These are phyloP conservation scores for Drosophila ezoana DNA, from an alignment of 2,888 invertebrate species.

Conservation along the genomic window DNA sequence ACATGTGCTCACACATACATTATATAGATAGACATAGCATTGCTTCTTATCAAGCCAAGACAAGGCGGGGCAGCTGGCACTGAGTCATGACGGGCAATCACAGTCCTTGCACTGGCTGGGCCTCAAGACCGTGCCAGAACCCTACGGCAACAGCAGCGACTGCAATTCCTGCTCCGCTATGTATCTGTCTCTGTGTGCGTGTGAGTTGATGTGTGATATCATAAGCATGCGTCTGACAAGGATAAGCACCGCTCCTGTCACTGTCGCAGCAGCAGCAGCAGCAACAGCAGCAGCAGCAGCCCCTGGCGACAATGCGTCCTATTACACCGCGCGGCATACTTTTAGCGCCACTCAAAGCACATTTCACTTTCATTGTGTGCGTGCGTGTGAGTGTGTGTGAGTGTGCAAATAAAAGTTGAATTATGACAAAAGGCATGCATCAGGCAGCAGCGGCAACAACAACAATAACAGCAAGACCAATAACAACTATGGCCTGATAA, in stretches of 20 bases:
- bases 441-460: slow-evolving; percentile 36
- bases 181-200: slow-evolving; percentile 24
- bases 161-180: slow-evolving; percentile 29
- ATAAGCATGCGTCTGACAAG: slow-evolving; percentile 76
- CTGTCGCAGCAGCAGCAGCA: slow-evolving; percentile 53
- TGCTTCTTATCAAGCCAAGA: slow-evolving; percentile 51
- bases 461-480: slow-evolving; percentile 7
- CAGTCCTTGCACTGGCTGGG: slow-evolving; percentile 21
- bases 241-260: slow-evolving; percentile 76
- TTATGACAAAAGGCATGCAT: slow-evolving; percentile 72
- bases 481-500: slow-evolving; percentile 64
- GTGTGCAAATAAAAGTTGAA: slow-evolving; percentile 72
- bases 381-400: slow-evolving; percentile 34
- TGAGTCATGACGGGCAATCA: slow-evolving; percentile 40
- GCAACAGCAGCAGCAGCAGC: not conserved
- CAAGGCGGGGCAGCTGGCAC: slow-evolving; percentile 17
- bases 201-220: slow-evolving; percentile 64
- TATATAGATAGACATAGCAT: slow-evolving; percentile 41
- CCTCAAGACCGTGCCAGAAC: slow-evolving; percentile 28
- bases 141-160: slow-evolving; percentile 17
- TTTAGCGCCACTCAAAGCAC: slow-evolving; percentile 71
- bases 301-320: slow-evolving; percentile 63
- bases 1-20: slow-evolving; percentile 39
- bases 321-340: slow-evolving; percentile 77
- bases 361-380: slow-evolving; percentile 52